Base-by-base conservation (phyloP, 1,140 invertebrate genomes). In the Pseudomyrmex sp. region DNA sequence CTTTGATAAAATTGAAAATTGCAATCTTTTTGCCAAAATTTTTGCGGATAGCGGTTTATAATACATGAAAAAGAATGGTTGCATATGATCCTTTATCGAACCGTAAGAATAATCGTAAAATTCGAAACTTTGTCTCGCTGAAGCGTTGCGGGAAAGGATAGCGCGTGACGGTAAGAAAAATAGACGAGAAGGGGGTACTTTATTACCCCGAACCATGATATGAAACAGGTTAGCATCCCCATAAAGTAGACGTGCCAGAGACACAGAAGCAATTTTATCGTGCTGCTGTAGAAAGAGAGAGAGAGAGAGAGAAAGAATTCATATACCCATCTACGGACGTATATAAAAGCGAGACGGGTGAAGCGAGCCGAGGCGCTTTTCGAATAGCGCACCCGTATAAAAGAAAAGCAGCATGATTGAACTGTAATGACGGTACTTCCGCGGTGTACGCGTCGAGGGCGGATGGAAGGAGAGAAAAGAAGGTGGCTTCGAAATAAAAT, bases 261-360 rank as follows among this genome's bases (percentile, higher is more conserved):
- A 92, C 90, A 87, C 90, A 90, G 88, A 91, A 91, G 89, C 91
- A 91, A 93, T 93, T 93, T 93, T 91, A 91, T 77, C 86, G 87
- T 89, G 84, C 88, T 88, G 85, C 87, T 89, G 84, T 89, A 90
- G 87, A 35, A 35, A 35, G 35, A 35, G 35, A 35, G 35, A 35
- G 35, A 35, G 35, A 35, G 35, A 35, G 7, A 7, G 35, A 35
- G 35, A 35, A 35, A 35, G 35, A 91, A 93, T 92, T 93, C 92
- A 91, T 93, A 93, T 92, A 92, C 89, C 90, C 88, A 89, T 82
- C 88, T 84, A 88, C 85, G 89, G 86, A 90, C 80, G 83, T 91
- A 90, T 35, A 35, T 92, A 91, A 91, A 92, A 85, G 86, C 75
- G 83, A 88, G 84, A 88, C 69, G 80, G 85, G 61, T 83, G 76